A percentile compares a stretch with the other conserved stretches of the same genome.
Evolutionary conservation across 2,888 invertebrate species (phyloP).

Genomic region (Erebia epiphron): DNA sequence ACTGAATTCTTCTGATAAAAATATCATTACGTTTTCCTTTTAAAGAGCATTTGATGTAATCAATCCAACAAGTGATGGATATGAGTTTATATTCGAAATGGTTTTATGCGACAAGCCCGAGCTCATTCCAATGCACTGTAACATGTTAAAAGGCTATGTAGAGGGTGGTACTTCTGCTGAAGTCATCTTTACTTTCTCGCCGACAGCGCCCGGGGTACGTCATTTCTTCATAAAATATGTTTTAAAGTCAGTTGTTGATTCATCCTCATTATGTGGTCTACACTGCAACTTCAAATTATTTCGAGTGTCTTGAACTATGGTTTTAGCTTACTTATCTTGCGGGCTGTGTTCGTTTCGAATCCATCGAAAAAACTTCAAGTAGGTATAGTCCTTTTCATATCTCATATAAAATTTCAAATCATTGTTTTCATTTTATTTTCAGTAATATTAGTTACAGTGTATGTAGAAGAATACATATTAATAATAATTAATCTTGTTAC

Average conservation of each 20-base stretch:
- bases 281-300: no score
- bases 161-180: constrained; percentile 83
- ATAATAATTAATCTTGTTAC: not conserved
- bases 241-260: not conserved
- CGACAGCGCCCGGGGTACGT: constrained; percentile 82
- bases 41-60: constrained; percentile 84
- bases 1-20: no score
- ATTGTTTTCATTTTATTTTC: no score
- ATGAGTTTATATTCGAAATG: constrained; percentile 83
- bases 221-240: not conserved
- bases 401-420: no score
- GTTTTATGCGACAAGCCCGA: constrained; percentile 68
- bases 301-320: no score
- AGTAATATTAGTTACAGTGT: not conserved
- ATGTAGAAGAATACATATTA: not conserved
- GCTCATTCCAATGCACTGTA: constrained; percentile 83
- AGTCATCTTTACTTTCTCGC: constrained; percentile 85
- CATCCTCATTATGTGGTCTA: not conserved
- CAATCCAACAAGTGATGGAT: constrained; percentile 85
- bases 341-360: no score
- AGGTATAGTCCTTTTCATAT: no score
- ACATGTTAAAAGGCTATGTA: constrained; percentile 82
- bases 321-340: no score
- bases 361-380: no score
- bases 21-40: not conserved